Conservation (phyloP, 1,140 invertebrate genomes). For the Apis dorsata region DNA sequence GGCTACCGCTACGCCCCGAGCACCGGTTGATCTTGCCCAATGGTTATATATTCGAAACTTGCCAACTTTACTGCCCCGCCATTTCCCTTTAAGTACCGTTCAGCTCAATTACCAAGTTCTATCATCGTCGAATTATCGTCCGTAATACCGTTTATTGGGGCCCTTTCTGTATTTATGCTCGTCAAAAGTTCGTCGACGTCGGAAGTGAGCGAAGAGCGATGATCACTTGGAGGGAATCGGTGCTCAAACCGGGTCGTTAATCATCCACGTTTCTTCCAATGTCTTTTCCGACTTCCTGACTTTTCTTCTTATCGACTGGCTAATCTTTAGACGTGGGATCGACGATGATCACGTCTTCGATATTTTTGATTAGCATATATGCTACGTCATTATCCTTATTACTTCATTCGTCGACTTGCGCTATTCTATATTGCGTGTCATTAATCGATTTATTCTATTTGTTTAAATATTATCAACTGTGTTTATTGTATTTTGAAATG, state of each 20-base stretch:
- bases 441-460: too few relatives aligned
- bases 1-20: neutral
- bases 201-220: constrained; percentile 34
- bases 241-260: constrained; percentile 48
- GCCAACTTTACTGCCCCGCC: constrained; percentile 34
- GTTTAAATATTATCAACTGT: too few relatives aligned
- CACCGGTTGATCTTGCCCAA: constrained; percentile 34
- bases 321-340: constrained; percentile 15
- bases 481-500: too few relatives aligned
- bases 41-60: constrained; percentile 41
- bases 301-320: neutral
- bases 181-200: constrained; percentile 11
- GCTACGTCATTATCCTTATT: too few relatives aligned
- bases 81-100: constrained; percentile 27
- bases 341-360: too few relatives aligned
- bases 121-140: constrained; percentile 41
- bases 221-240: constrained; percentile 34
- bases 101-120: constrained; percentile 58
- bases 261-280: constrained; percentile 25
- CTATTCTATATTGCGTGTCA: too few relatives aligned
- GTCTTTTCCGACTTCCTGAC: neutral
- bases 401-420: too few relatives aligned
- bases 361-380: too few relatives aligned
- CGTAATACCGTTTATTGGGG: constrained; percentile 47
- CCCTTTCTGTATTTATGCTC: constrained; percentile 26